Base-by-base conservation (phyloP, 92 coral and sea anemone species). In the Ricordea florida region DNA sequence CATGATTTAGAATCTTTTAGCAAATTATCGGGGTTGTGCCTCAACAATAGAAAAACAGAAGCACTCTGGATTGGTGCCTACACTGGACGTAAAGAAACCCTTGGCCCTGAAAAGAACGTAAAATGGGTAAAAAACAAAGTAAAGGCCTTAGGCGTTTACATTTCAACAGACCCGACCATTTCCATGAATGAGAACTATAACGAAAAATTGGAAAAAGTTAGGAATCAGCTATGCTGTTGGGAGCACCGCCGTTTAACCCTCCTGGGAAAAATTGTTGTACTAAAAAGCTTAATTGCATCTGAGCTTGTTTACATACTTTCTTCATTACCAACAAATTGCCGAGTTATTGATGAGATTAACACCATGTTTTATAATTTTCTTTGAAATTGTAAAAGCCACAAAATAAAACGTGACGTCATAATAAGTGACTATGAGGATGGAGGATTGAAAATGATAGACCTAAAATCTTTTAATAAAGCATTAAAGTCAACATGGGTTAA, bases 211-310 rank as follows among this genome's bases (percentile, higher is more conserved):
- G 52, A 31, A n/a, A 69, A 79, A 53, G 14, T 79, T 6, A 53
- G 45, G 42, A 69, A 22, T n/a, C 33, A 18, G 16, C 49, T 70
- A 43, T 69, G 59, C 70, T 33, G 38, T 26, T 79, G 70, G 85
- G 28, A 55, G 29, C 15, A 20, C 26, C 36, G 62, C 26, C 46
- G 45, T 11, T 26, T 69, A 28, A 78, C 67, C 48, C 43, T 51
- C 42, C 38, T 51, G 31, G 84, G 77, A 34, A 46, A 78, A 78
- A 78, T 78, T 42, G 10, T 35, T 4, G 69, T 78, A 23, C 16
- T 78, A 2, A 78, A 78, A 53, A 78, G 84, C 64, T 47, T 76
- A n/a, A 53, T 63, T 53, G 63, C 48, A 14, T 76, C 83, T 35
- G 51, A 64, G 45, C 55, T 78, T 15, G 53, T 68, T 27, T 78